Conservation (phyloP, 2,797 vertebrate species). For the Meda fulgida region DNA sequence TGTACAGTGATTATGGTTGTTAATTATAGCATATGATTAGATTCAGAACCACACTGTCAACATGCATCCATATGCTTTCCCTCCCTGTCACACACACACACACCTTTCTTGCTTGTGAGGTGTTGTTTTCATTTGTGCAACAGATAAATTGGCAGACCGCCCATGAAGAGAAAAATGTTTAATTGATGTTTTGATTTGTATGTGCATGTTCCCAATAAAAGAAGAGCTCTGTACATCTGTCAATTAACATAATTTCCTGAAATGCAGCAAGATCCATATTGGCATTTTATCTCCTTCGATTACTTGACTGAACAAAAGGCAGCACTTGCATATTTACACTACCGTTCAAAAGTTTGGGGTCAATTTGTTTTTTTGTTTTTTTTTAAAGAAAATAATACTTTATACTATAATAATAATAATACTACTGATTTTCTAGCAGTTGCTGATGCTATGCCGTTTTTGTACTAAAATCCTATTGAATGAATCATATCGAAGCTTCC, state of each 20-base stretch:
- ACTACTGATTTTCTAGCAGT: neutral
- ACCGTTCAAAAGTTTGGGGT: too few species aligned
- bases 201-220: constrained; percentile 33
- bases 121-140: constrained; percentile 9
- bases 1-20: constrained; percentile 27
- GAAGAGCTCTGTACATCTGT: constrained; percentile 12
- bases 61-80: constrained; percentile 7
- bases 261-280: constrained; percentile 9
- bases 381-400: too few species aligned
- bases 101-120: neutral
- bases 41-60: constrained; percentile 20
- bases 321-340: neutral
- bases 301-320: neutral
- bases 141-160: constrained; percentile 26
- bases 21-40: constrained; percentile 34
- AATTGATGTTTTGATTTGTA: constrained; percentile 47
- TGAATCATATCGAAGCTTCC: neutral
- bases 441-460: constrained; percentile 19
- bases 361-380: too few species aligned
- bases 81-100: constrained; percentile 2
- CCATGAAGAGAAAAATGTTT: constrained; percentile 36
- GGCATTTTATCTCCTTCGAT: constrained; percentile 4
- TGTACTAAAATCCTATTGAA: neutral
- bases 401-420: too few species aligned
- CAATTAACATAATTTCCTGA: constrained; percentile 32